Conservation (phyloP, 2,113 vertebrate genomes). For the Psettodes erumei region DNA sequence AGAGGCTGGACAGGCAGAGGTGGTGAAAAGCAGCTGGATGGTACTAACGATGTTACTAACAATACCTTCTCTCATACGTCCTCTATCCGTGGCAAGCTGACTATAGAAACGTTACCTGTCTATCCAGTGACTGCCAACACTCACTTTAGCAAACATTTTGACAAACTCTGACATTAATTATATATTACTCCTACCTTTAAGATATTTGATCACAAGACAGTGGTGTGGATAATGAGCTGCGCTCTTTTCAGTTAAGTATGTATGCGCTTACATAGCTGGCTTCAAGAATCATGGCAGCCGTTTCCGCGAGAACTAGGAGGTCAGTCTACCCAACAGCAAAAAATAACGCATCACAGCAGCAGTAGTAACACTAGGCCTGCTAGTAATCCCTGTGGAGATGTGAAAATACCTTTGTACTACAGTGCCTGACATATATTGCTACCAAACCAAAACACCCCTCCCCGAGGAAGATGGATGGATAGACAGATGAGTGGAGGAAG, state of each 20-base stretch:
- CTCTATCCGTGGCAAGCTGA: slow-evolving; percentile 36
- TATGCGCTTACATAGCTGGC: slow-evolving; percentile 9
- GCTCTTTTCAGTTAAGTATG: slow-evolving; percentile 30
- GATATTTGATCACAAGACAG: slow-evolving; percentile 63
- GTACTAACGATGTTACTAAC: slow-evolving; percentile 69
- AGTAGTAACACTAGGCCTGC: slow-evolving; percentile 67
- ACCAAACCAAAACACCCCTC: slow-evolving; percentile 73
- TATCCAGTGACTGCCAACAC: slow-evolving; percentile 43
- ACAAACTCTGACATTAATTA: slow-evolving; percentile 67
- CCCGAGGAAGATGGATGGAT: slow-evolving; percentile 72
- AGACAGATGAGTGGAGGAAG: slow-evolving; percentile 68
- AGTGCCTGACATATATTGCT: slow-evolving; percentile 73
- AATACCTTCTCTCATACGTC: slow-evolving; percentile 61
- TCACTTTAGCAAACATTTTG: slow-evolving; percentile 57
- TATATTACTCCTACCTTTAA: slow-evolving; percentile 47
- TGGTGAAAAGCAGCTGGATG: slow-evolving; percentile 74
- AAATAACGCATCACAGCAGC: slow-evolving; percentile 69
- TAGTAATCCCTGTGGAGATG: slow-evolving; percentile 71
- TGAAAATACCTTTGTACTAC: slow-evolving; percentile 72
- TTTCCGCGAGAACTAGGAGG: slow-evolving; percentile 59
- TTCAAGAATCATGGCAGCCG: slow-evolving; percentile 47
- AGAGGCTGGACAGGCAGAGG: slow-evolving; percentile 69
- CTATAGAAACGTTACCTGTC: slow-evolving; percentile 57
- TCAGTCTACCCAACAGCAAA: slow-evolving; percentile 65
- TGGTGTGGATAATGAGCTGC: slow-evolving; percentile 58